A percentile compares a stretch with the other conserved stretches of the same genome.
Conservation (phyloP, 1,140 invertebrate genomes). For the Drosophila hydei region DNA sequence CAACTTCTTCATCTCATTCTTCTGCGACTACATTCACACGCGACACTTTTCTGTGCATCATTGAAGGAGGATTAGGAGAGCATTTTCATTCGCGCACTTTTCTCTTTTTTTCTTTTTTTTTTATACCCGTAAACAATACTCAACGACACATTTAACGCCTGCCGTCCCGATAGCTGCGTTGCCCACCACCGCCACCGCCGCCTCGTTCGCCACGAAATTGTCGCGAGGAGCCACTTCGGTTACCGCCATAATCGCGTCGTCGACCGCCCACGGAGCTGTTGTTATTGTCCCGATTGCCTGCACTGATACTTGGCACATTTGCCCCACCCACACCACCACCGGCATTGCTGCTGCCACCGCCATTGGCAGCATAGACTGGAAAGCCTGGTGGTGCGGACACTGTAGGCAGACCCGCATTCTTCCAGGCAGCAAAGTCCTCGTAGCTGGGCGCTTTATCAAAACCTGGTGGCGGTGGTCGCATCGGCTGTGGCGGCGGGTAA, state of each 20-base stretch:
- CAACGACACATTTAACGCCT: conserved; percentile 56
- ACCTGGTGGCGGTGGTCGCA: conserved; percentile 84
- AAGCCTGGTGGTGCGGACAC: conserved; percentile 70
- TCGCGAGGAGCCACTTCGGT: conserved; percentile 62
- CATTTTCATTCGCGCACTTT: conserved; percentile 57
- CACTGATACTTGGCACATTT: conserved; percentile 29
- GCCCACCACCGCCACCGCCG: conserved; percentile 50
- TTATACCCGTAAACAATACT: conserved; percentile 46
- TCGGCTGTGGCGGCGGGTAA: conserved; percentile 84
- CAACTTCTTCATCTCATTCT: not conserved
- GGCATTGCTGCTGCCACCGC: conserved; percentile 55
- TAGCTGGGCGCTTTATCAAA: conserved; percentile 90
- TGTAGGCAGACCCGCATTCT: conserved; percentile 86
- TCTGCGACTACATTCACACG: conserved; percentile 30
- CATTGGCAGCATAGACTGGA: conserved; percentile 61
- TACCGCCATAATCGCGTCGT: conserved; percentile 67
- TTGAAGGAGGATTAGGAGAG: conserved; percentile 12
- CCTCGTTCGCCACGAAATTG: conserved; percentile 61
- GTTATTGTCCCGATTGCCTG: conserved; percentile 68
- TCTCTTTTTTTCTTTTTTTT: not conserved
- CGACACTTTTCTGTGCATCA: conserved; percentile 43
- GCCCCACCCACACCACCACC: conserved; percentile 33
- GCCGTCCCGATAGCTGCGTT: conserved; percentile 74
- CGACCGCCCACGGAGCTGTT: conserved; percentile 68
- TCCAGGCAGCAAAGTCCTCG: conserved; percentile 94